phyloP scores from a whole-genome alignment of 1,140 invertebrate genomes.

The Megathymus violae region DNA sequence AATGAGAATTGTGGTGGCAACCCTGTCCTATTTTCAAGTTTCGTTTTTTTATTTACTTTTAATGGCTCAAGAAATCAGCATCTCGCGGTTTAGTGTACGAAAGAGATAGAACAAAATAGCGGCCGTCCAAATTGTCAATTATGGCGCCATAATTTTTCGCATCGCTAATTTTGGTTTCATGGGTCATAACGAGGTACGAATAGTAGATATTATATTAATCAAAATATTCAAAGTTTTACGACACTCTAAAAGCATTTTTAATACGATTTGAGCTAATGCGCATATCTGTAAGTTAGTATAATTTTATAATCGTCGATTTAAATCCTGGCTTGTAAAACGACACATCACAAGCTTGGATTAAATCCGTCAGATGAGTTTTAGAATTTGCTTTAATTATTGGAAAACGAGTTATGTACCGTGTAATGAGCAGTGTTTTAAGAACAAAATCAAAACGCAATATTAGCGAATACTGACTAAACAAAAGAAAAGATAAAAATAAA shows the following conservation, averaged over 20 bases:
- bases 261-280: conserved; percentile 7
- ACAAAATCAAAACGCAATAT: no score
- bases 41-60: conserved; percentile 39
- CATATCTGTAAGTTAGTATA: conserved; percentile 11
- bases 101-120: conserved; percentile 18
- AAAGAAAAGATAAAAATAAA: no score
- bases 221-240: conserved; percentile 24
- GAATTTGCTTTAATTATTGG: no score
- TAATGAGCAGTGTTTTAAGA: no score
- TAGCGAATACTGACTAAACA: no score
- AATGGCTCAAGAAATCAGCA: conserved; percentile 28
- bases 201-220: conserved; percentile 21
- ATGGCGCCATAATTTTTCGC: conserved; percentile 17
- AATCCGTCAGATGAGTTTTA: no score
- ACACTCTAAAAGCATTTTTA: conserved; percentile 25
- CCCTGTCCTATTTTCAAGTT: conserved; percentile 54
- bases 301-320: no score
- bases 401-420: no score
- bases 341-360: no score
- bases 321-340: no score
- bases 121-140: conserved; percentile 27
- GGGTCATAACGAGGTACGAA: conserved; percentile 21
- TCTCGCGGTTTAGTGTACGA: conserved; percentile 28
- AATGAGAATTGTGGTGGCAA: conserved; percentile 75
- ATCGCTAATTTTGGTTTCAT: conserved; percentile 14